Conservation (phyloP, 2,113 vertebrate species). For the Pithys albifrons region DNA sequence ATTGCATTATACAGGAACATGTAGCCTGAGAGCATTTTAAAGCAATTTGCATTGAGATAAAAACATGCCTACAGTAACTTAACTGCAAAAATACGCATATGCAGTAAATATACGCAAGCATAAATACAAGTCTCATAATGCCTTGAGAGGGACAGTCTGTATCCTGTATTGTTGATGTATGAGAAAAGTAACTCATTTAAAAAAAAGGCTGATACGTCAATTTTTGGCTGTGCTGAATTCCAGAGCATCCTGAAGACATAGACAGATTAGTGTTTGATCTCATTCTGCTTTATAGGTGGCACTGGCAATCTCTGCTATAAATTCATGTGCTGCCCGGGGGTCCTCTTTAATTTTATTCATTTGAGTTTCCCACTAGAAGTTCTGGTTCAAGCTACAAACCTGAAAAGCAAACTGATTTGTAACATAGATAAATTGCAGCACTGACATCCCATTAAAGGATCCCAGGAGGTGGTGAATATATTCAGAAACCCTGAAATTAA, state of each 20-base stretch:
- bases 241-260: not conserved
- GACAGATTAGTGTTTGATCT: not conserved
- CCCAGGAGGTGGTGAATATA: not conserved
- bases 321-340: slow-evolving; percentile 3
- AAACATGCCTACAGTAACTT: not conserved
- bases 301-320: slow-evolving; percentile 30
- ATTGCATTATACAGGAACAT: not conserved
- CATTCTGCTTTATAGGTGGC: slow-evolving; percentile 30
- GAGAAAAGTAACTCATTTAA: not conserved
- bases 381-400: slow-evolving; percentile 27
- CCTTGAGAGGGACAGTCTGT: not conserved
- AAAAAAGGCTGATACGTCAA: not conserved
- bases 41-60: not conserved
- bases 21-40: not conserved
- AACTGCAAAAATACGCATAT: not conserved
- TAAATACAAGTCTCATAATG: not conserved
- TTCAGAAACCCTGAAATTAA: not conserved
- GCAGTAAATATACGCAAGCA: not conserved
- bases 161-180: not conserved
- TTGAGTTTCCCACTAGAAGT: not conserved
- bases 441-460: not conserved
- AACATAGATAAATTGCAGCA: not conserved
- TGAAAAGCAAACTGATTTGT: slow-evolving; percentile 38
- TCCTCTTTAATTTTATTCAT: slow-evolving; percentile 26
- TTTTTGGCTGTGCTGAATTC: not conserved